Percentiles rank a stretch among this genome's conserved stretches.
Conservation (phyloP, 2,797 vertebrate species). For the Psittacula derbiana region DNA sequence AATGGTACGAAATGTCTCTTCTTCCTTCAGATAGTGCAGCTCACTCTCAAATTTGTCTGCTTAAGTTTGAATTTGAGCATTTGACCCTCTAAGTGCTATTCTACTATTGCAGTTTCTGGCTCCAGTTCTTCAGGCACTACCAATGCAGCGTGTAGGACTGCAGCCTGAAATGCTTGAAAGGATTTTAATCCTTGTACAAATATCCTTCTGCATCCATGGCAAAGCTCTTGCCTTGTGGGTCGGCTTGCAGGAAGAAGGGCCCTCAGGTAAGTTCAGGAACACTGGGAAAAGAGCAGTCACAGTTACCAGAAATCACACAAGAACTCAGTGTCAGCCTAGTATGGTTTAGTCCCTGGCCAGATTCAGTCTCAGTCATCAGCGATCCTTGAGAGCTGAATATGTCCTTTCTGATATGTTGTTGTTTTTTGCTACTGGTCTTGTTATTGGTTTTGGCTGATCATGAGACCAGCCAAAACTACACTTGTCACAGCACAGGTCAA, state of each 20-base stretch:
- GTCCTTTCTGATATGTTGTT: background rate
- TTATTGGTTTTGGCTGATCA: background rate
- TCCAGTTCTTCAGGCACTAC: background rate
- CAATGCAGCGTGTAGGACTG: background rate
- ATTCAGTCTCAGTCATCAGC: background rate
- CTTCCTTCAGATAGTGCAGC: background rate
- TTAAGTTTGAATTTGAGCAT: background rate
- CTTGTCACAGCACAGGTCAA: background rate
- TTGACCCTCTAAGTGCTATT: background rate
- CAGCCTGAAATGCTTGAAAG: background rate
- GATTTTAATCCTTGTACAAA: background rate
- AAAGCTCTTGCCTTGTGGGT: background rate
- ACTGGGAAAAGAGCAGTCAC: background rate
- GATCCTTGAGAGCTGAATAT: background rate
- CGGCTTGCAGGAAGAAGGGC: background rate
- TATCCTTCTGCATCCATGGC: background rate
- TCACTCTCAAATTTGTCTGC: background rate
- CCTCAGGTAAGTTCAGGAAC: background rate
- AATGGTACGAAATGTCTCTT: background rate
- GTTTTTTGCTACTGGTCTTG: background rate
- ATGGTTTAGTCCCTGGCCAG: background rate
- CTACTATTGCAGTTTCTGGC: background rate
- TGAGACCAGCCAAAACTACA: fast-evolving
- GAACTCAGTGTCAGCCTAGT: background rate
- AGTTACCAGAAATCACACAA: background rate